Percentiles rank a stretch among this genome's conserved stretches.
These are phyloP conservation scores for Hexactinellida sp. DNA, from an alignment of 37 sponge, comb jelly and placozoan genomes.

Conservation along the genomic window DNA sequence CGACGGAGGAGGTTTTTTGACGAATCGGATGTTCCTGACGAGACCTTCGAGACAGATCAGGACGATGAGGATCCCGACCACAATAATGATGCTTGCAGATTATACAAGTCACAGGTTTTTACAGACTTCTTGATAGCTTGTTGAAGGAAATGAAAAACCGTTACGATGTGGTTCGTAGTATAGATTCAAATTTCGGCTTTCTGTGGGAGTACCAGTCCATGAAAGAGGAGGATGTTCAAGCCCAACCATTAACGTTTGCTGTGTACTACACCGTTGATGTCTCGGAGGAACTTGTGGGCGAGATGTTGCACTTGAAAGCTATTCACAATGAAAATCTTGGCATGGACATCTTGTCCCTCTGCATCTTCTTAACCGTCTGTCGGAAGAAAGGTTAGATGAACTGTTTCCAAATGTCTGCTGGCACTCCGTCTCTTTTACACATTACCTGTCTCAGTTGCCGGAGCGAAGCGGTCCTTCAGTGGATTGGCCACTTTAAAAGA, in stretches of 20 bases:
- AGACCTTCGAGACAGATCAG: neutral
- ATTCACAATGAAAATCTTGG: neutral
- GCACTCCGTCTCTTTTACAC: neutral
- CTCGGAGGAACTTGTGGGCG: neutral
- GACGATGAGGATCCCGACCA: neutral
- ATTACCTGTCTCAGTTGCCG: neutral
- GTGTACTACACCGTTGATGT: neutral
- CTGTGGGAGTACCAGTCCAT: neutral
- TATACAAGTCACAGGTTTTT: slow-evolving; percentile 7
- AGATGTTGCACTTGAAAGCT: neutral
- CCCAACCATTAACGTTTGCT: neutral
- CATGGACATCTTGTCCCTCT: neutral
- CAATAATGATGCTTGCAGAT: slow-evolving; percentile 15
- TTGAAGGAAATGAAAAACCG: slow-evolving; percentile 6
- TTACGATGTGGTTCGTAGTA: neutral
- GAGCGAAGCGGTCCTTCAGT: neutral
- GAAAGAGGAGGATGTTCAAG: neutral
- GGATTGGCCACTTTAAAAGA: neutral
- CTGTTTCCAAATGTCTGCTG: neutral
- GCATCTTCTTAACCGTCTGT: neutral
- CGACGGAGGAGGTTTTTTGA: neutral
- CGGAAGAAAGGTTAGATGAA: neutral
- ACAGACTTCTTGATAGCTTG: slow-evolving; percentile 2
- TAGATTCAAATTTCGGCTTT: neutral
- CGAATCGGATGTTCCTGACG: neutral